A percentile compares a stretch with the other conserved stretches of the same genome.
Evolutionary conservation across 1,140 invertebrate genomes (phyloP).

Genomic region (Rhyacophila brunnea): DNA sequence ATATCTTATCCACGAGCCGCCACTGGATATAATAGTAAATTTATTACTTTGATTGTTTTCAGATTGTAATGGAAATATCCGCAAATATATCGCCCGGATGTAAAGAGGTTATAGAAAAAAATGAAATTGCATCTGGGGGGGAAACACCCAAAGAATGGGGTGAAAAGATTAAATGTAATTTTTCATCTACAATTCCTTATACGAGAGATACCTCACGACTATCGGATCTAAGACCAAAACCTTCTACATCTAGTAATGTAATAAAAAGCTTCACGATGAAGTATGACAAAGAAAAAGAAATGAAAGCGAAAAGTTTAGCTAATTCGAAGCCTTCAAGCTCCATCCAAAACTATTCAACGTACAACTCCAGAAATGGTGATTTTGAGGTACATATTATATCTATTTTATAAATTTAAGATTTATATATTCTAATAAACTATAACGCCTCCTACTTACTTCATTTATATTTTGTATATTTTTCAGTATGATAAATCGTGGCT

Average conservation of each 20-base stretch:
- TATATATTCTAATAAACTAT: too few relatives aligned
- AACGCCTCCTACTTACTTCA: too few relatives aligned
- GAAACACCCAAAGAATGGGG: slow-evolving; percentile 48
- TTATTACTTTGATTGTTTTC: slow-evolving; percentile 30
- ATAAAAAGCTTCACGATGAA: slow-evolving; percentile 53
- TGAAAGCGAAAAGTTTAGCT: not conserved
- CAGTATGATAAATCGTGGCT: slow-evolving; percentile 61
- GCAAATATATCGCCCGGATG: slow-evolving; percentile 47
- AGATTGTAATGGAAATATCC: slow-evolving; percentile 50
- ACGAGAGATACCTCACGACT: slow-evolving; percentile 39
- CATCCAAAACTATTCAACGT: too few relatives aligned
- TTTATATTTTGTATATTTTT: slow-evolving; percentile 37
- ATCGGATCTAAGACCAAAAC: slow-evolving; percentile 46
- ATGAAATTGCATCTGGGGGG: slow-evolving; percentile 44
- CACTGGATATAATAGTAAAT: too few relatives aligned
- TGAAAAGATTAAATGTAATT: slow-evolving; percentile 45
- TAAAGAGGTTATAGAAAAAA: slow-evolving; percentile 46
- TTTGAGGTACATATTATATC: too few relatives aligned
- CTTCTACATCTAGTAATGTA: slow-evolving; percentile 43
- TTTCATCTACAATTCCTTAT: slow-evolving; percentile 40
- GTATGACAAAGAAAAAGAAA: slow-evolving; percentile 38
- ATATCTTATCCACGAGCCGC: too few relatives aligned
- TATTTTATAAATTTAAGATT: too few relatives aligned
- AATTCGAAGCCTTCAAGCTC: too few relatives aligned
- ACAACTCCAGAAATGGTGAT: too few relatives aligned